phyloP scores from a whole-genome alignment of 2,113 vertebrate species.

The Gallinago undulata region DNA sequence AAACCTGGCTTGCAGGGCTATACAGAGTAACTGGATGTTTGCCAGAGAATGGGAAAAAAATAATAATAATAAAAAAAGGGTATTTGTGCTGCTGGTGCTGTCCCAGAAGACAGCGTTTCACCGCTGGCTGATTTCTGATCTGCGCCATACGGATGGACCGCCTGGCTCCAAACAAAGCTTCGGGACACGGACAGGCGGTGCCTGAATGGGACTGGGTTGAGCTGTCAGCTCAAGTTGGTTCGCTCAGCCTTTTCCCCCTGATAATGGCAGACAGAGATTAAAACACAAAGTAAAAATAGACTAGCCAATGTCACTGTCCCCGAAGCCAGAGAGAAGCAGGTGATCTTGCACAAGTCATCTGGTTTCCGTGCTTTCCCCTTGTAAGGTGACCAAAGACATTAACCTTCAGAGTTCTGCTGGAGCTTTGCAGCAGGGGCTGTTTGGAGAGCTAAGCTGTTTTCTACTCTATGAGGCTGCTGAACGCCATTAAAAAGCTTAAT shows the following conservation, averaged over 20 bases:
- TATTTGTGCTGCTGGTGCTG: neutral
- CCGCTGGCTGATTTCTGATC: neutral
- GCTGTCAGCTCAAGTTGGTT: neutral
- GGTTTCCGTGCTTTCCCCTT: neutral
- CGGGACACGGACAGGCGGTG: neutral
- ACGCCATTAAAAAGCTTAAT: slow-evolving; percentile 19
- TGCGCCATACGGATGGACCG: neutral
- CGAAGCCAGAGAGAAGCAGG: neutral
- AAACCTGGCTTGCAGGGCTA: neutral
- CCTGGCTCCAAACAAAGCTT: neutral
- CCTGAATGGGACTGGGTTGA: neutral
- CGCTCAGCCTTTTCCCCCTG: neutral
- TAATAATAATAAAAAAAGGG: too few species aligned
- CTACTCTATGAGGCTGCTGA: neutral
- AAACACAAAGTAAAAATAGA: neutral
- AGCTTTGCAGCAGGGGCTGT: neutral
- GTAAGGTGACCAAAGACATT: neutral
- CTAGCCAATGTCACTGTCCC: neutral
- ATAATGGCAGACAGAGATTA: neutral
- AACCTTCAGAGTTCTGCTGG: neutral
- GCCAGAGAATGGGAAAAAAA: neutral
- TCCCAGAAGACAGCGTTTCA: neutral
- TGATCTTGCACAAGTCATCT: neutral
- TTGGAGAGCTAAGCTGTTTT: slow-evolving; percentile 7
- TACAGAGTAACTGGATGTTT: neutral